A percentile compares a stretch with the other conserved stretches of the same genome.
phyloP scores from a whole-genome alignment of 2,113 vertebrate genomes.

The Numida meleagris region DNA sequence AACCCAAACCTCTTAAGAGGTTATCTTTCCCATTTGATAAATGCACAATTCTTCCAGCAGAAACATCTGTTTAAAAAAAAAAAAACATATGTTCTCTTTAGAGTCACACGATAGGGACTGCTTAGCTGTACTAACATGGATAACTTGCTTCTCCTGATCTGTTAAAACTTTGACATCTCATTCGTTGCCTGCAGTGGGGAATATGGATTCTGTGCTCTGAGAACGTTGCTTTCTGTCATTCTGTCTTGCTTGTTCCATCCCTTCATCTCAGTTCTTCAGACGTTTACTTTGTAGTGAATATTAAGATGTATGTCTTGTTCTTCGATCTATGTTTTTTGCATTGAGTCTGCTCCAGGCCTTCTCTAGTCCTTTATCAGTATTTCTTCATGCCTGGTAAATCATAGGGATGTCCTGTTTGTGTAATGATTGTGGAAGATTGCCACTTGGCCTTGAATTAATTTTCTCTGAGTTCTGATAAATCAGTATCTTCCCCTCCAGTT shows the following conservation, averaged over 20 bases:
- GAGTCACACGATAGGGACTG: background rate
- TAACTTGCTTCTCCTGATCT: background rate
- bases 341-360: background rate
- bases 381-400: background rate
- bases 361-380: background rate
- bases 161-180: background rate
- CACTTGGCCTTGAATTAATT: background rate
- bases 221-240: background rate
- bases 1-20: background rate
- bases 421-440: background rate
- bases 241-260: background rate
- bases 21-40: background rate
- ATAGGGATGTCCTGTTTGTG: background rate
- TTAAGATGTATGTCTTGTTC: background rate
- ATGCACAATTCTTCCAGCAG: background rate
- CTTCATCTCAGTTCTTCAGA: background rate
- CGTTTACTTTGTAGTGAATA: background rate
- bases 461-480: background rate
- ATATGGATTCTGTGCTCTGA: background rate
- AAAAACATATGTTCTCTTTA: background rate
- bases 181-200: background rate
- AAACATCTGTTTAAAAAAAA: background rate
- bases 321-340: background rate
- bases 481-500: background rate
- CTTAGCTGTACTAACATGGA: background rate